phyloP scores from a whole-genome alignment of 2,888 invertebrate genomes.

The Bursaphelenchus okinawaensis region DNA sequence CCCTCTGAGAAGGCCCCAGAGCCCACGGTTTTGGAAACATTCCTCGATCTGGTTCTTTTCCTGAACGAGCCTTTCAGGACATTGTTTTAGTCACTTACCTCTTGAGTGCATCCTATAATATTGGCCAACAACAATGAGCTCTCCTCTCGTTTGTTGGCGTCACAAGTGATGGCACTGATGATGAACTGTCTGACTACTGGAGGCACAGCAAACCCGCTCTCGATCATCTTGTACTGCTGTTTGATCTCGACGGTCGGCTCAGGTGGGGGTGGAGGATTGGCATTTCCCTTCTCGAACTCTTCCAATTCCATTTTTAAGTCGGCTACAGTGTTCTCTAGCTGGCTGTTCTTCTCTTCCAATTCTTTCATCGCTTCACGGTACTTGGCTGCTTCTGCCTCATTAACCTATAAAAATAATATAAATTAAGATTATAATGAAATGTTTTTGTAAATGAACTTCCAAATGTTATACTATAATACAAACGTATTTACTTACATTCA shows the following conservation, averaged over 20 bases:
- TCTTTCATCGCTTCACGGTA: background rate
- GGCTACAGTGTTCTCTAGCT: background rate
- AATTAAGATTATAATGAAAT: too few relatives aligned
- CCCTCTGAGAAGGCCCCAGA: constrained; percentile 3
- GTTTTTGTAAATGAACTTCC: too few relatives aligned
- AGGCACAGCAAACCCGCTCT: constrained; percentile 4
- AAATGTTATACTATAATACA: too few relatives aligned
- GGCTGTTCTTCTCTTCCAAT: background rate
- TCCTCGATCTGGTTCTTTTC: constrained; percentile 3
- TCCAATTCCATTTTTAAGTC: background rate
- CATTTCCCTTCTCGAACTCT: background rate
- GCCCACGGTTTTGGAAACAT: background rate
- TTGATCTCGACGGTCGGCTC: background rate
- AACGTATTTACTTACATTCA: too few relatives aligned
- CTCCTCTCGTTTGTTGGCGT: constrained; percentile 8
- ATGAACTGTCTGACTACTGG: constrained; percentile 8
- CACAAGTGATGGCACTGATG: constrained; percentile 8
- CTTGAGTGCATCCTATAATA: constrained; percentile 8
- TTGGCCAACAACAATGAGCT: constrained; percentile 9
- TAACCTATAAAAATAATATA: too few relatives aligned
- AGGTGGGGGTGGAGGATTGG: background rate
- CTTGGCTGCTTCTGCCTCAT: background rate
- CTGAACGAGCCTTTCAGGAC: too few relatives aligned
- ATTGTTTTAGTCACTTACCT: constrained; percentile 3
- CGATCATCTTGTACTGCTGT: background rate